A percentile compares a stretch with the other conserved stretches of the same genome.
Conservation (phyloP, 2,113 vertebrate genomes). For the Hydropotes inermis region DNA sequence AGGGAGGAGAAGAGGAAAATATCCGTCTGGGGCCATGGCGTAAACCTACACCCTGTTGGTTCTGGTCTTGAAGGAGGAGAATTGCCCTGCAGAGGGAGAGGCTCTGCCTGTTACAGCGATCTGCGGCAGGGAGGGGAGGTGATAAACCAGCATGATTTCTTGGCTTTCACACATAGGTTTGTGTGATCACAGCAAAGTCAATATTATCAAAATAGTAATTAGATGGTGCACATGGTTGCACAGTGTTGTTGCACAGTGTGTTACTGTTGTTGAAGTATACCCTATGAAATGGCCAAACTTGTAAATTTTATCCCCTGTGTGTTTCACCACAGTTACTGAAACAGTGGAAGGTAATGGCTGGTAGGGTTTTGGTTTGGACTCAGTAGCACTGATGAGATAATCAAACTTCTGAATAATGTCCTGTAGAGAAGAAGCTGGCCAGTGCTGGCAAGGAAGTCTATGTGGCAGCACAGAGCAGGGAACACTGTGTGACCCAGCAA, state of each 20-base stretch:
- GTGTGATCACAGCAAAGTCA: neutral
- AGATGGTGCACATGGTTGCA: neutral
- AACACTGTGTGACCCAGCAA: neutral
- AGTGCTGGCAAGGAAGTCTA: neutral
- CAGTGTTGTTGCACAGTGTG: neutral
- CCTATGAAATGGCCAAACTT: neutral
- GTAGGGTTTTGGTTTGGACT: neutral
- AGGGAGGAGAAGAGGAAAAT: neutral
- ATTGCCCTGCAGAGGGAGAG: neutral
- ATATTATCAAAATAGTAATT: neutral
- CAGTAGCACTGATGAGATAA: neutral
- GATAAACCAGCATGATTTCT: neutral
- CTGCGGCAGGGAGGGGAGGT: neutral
- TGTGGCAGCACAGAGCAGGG: neutral
- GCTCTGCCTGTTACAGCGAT: neutral
- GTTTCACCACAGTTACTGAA: neutral
- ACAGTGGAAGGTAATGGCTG: neutral
- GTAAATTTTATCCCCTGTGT: neutral
- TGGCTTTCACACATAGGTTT: neutral
- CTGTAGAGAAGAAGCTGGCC: neutral
- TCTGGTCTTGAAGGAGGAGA: neutral
- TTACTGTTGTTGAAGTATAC: neutral
- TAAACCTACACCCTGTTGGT: neutral
- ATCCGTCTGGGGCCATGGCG: fast-evolving
- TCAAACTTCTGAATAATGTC: neutral